Evolutionary conservation across 2,113 vertebrate genomes (phyloP).

Genomic region (Ellobius talpinus): DNA sequence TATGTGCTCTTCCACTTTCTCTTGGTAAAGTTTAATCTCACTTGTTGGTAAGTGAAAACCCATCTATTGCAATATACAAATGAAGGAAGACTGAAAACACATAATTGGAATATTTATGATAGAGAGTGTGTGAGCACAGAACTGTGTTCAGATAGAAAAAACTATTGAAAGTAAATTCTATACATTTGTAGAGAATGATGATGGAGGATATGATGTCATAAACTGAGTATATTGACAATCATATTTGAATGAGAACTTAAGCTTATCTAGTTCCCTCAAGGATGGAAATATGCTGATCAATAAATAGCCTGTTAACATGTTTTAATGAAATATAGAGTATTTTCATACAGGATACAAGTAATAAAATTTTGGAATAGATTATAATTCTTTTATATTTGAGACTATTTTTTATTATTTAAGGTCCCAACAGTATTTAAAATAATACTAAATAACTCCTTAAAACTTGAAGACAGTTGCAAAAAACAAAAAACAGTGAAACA

Average conservation of each 20-base stretch:
- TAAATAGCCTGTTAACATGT: not conserved
- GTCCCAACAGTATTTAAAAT: not conserved
- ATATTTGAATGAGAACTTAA: not conserved
- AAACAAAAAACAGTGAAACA: not conserved
- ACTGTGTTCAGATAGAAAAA: conserved; percentile 1
- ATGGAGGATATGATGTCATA: not conserved
- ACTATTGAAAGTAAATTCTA: conserved; percentile 53
- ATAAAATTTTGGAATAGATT: not conserved
- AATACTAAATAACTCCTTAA: not conserved
- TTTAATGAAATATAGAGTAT: not conserved
- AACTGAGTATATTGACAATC: not conserved
- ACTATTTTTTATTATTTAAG: not conserved
- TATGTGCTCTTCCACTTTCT: not conserved
- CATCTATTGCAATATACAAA: not conserved
- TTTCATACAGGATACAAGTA: not conserved
- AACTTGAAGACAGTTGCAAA: not conserved
- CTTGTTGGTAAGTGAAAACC: not conserved
- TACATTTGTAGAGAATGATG: conserved; percentile 40
- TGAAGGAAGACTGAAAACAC: not conserved
- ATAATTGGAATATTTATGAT: conserved; percentile 28
- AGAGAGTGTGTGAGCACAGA: not conserved
- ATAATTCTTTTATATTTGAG: not conserved
- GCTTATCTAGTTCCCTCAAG: not conserved
- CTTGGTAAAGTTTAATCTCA: not conserved
- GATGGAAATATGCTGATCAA: not conserved